Conservation (phyloP, 2,797 vertebrate genomes). For the Cichlasoma orientale region DNA sequence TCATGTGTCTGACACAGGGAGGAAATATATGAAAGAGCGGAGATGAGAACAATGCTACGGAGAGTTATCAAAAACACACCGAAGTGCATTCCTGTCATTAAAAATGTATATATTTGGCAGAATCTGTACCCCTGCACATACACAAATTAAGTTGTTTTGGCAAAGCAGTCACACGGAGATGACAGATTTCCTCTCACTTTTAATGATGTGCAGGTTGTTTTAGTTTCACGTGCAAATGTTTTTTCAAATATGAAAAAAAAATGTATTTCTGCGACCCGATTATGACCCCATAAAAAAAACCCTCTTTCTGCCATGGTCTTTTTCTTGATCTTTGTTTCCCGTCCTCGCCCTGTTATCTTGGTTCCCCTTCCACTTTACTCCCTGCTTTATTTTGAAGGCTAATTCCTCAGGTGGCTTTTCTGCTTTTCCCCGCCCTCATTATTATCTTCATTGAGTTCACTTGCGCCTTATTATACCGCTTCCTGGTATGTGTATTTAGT, state of each 20-base stretch:
- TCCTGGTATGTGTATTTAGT: not conserved
- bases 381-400: not conserved
- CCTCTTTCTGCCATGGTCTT: not conserved
- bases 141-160: not conserved
- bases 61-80: not conserved
- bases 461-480: not conserved
- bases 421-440: not conserved
- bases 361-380: not conserved
- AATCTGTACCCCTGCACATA: not conserved
- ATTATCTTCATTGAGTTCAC: not conserved
- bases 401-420: not conserved
- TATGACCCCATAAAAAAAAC: not conserved
- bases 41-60: not conserved
- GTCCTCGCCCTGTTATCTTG: not conserved
- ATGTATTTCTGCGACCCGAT: not conserved
- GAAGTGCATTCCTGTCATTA: constrained; percentile 21
- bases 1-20: constrained; percentile 14
- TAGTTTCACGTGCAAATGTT: not conserved
- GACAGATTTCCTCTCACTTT: not conserved
- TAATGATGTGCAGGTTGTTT: not conserved
- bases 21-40: not conserved
- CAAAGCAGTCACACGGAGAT: not conserved
- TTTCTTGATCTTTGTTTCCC: not conserved
- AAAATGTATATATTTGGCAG: not conserved
- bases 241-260: not conserved